Evolutionary conservation across 2,888 invertebrate species (phyloP).

Genomic region (Drosophila algonquin): DNA sequence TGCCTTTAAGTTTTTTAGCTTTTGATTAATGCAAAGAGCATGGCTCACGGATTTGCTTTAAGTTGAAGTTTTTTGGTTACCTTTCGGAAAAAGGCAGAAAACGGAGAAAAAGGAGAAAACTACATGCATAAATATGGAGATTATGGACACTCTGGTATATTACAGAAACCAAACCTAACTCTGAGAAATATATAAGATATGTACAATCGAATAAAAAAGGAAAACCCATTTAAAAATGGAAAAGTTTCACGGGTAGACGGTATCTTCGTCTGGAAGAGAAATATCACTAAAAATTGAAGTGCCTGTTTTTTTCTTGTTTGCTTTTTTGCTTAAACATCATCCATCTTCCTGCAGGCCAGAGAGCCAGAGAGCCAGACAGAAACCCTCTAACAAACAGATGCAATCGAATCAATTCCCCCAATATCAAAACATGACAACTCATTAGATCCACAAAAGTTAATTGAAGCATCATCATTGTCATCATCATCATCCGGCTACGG

Average conservation of each 20-base stretch:
- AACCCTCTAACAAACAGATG: slow-evolving; percentile 18
- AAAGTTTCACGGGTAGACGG: no score
- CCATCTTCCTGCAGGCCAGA: neutral
- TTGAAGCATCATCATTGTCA: slow-evolving; percentile 38
- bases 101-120: no score
- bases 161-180: no score
- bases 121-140: no score
- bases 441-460: slow-evolving; percentile 42
- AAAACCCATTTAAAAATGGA: no score
- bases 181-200: no score
- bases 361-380: neutral
- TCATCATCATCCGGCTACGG: slow-evolving; percentile 19
- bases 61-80: neutral
- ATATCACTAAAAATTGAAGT: neutral
- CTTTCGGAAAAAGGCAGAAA: neutral
- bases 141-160: no score
- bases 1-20: slow-evolving; percentile 70
- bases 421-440: slow-evolving; percentile 42
- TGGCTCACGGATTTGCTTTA: slow-evolving; percentile 4
- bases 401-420: slow-evolving; percentile 41
- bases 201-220: no score
- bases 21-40: slow-evolving; percentile 59
- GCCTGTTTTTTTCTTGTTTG: neutral
- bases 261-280: neutral
- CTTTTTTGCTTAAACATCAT: neutral